phyloP scores from a whole-genome alignment of 2,888 invertebrate genomes.

The Chymomyza caudatula region DNA sequence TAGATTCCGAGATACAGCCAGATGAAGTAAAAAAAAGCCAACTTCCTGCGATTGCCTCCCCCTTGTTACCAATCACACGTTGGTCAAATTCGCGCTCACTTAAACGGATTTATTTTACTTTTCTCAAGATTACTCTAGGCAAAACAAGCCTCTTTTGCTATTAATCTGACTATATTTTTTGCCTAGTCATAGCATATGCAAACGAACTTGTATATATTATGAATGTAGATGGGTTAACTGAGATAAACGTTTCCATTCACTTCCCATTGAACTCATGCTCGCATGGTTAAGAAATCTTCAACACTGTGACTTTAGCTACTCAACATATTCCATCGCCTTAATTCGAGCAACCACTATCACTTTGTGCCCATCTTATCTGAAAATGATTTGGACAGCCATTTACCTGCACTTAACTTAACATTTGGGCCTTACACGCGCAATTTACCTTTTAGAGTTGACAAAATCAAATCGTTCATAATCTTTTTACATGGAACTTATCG shows the following conservation, averaged over 20 bases:
- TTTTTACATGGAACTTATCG: constrained; percentile 43
- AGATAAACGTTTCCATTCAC: not conserved
- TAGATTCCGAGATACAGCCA: too few species aligned
- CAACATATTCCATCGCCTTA: not conserved
- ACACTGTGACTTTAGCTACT: not conserved
- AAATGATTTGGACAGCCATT: too few species aligned
- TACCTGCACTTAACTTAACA: constrained; percentile 46
- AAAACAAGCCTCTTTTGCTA: too few species aligned
- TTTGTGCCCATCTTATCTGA: not conserved
- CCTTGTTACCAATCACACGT: too few species aligned
- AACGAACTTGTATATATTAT: not conserved
- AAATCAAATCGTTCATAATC: constrained; percentile 43
- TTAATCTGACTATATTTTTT: not conserved
- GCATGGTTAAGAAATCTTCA: not conserved
- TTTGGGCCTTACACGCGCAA: constrained; percentile 17
- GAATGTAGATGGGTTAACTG: not conserved
- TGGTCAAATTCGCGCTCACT: too few species aligned
- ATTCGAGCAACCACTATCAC: not conserved
- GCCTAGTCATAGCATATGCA: not conserved
- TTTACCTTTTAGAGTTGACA: constrained; percentile 8
- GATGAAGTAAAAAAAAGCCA: too few species aligned
- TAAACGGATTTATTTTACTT: not conserved
- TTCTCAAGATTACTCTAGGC: not conserved
- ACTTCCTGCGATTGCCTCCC: too few species aligned
- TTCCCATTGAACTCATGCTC: not conserved